phyloP scores from a whole-genome alignment of 2,113 vertebrate species.

The Baryphthengus martii region DNA sequence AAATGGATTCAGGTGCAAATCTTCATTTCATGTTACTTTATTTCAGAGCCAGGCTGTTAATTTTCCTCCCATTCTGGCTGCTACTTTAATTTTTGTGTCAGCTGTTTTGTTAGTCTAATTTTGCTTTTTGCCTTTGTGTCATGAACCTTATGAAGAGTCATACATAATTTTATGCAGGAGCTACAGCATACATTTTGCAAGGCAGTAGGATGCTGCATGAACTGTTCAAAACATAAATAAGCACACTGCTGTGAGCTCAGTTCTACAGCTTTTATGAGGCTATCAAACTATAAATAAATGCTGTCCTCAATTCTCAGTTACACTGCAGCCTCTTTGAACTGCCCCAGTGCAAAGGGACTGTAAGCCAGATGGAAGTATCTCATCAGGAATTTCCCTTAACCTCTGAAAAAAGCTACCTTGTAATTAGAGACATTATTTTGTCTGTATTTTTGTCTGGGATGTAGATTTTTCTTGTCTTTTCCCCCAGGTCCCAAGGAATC shows the following conservation, averaged over 20 bases:
- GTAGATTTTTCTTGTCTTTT: background rate
- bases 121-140: background rate
- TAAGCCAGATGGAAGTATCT: constrained; percentile 18
- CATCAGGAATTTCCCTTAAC: constrained; percentile 20
- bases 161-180: background rate
- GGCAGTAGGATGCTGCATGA: constrained; percentile 3
- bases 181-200: background rate
- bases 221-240: constrained; percentile 55
- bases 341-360: background rate
- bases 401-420: background rate
- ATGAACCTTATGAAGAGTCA: background rate
- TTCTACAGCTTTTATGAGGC: constrained; percentile 26
- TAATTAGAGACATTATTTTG: constrained; percentile 30
- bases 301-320: constrained; percentile 50
- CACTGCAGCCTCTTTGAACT: constrained; percentile 31
- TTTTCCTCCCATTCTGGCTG: background rate
- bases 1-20: constrained; percentile 1
- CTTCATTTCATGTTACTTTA: background rate
- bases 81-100: constrained; percentile 6
- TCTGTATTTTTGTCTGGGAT: background rate
- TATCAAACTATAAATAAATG: constrained; percentile 57
- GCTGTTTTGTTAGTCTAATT: background rate
- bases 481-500: background rate
- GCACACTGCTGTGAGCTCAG: constrained; percentile 28
- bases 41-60: background rate